Conservation (phyloP, 2,113 vertebrate genomes). For the Strigops habroptila region DNA sequence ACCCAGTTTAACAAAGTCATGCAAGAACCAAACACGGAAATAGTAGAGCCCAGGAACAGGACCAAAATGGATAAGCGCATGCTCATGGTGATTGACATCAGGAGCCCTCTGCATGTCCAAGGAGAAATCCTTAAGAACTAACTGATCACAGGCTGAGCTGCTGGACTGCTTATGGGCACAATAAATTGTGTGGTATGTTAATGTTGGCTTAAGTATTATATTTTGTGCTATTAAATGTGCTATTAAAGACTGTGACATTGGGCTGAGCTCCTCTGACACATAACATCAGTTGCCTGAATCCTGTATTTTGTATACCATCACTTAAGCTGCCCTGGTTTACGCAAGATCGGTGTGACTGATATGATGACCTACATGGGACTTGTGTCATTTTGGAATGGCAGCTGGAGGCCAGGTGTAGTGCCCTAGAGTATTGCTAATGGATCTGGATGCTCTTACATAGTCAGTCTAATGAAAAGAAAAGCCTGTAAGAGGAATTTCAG, state of each 20-base stretch:
- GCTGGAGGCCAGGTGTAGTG: background rate
- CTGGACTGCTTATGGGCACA: background rate
- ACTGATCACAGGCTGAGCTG: background rate
- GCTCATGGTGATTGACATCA: background rate
- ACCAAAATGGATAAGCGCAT: background rate
- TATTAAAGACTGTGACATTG: rapidly evolving
- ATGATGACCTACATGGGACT: background rate
- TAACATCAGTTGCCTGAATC: background rate
- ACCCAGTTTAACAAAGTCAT: background rate
- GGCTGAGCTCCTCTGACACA: background rate
- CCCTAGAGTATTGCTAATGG: background rate
- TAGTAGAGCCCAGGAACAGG: too few relatives aligned
- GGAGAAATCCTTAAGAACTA: background rate
- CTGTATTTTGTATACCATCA: rapidly evolving
- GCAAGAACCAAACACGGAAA: background rate
- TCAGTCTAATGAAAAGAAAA: background rate
- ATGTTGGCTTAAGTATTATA: background rate
- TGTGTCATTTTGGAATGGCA: rapidly evolving
- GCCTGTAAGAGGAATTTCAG: background rate
- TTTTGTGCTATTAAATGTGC: background rate
- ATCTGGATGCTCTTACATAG: background rate
- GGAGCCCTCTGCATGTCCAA: background rate
- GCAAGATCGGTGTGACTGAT: background rate
- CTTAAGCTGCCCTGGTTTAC: background rate
- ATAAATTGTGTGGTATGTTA: background rate